Percentiles rank a stretch among this genome's conserved stretches.
These are phyloP conservation scores for Chelmon rostratus DNA, from an alignment of 2,797 vertebrate genomes.

Conservation along the genomic window DNA sequence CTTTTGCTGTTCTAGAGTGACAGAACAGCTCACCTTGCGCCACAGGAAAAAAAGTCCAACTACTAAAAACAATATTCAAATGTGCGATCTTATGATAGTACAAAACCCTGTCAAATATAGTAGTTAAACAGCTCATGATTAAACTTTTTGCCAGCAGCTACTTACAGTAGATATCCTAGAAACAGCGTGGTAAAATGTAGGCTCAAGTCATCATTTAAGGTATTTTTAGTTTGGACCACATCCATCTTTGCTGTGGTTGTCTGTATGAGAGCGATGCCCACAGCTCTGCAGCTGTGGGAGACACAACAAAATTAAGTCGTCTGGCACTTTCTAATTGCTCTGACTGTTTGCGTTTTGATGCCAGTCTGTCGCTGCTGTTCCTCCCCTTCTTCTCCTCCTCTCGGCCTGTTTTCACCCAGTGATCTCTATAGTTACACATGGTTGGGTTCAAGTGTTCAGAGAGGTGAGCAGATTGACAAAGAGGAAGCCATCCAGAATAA, in stretches of 20 bases:
- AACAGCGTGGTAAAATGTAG: background rate
- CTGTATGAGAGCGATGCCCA: background rate
- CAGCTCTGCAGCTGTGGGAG: background rate
- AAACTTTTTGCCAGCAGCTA: background rate
- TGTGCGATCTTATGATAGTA: background rate
- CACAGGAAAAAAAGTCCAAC: background rate
- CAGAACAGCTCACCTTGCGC: background rate
- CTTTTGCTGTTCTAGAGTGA: background rate
- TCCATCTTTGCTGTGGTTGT: slow-evolving; percentile 24
- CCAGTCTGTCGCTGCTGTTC: background rate
- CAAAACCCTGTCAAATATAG: background rate
- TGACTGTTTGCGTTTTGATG: slow-evolving; percentile 32
- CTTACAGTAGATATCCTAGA: background rate
- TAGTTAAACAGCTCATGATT: background rate
- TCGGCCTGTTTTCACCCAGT: slow-evolving; percentile 3
- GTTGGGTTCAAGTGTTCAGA: slow-evolving; percentile 40
- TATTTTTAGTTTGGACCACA: slow-evolving; percentile 35
- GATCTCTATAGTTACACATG: slow-evolving; percentile 30
- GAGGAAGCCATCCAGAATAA: slow-evolving; percentile 51
- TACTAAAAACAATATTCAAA: background rate
- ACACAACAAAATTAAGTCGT: background rate
- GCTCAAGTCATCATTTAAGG: background rate
- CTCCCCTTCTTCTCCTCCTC: background rate
- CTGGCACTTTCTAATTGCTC: background rate
- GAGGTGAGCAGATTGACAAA: slow-evolving; percentile 25